Percentiles rank a stretch among this genome's conserved stretches.
These are phyloP conservation scores for Conops quadrifasciatus DNA, from an alignment of 2,888 invertebrate genomes.

Conservation along the genomic window DNA sequence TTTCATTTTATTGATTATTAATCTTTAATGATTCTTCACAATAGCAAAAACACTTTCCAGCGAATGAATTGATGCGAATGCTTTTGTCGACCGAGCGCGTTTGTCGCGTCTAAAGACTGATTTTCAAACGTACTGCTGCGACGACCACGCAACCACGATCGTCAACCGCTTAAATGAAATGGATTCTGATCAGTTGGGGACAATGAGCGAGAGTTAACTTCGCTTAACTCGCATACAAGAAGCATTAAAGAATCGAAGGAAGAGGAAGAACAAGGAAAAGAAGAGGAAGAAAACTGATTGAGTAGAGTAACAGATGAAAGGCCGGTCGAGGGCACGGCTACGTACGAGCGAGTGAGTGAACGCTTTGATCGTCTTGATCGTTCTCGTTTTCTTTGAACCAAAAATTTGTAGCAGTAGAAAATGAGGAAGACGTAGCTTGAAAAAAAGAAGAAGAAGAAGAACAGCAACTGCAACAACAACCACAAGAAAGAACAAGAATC, in stretches of 20 bases:
- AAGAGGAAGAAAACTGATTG: constrained; percentile 10
- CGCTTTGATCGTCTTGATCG: constrained; percentile 21
- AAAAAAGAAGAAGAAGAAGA: constrained; percentile 2
- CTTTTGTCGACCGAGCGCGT: too few species aligned
- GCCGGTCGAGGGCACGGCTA: constrained; percentile 1
- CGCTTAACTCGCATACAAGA: constrained; percentile 19
- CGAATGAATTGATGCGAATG: too few species aligned
- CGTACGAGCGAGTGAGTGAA: constrained; percentile 28
- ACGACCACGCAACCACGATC: constrained; percentile 42
- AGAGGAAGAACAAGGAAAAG: constrained; percentile 4
- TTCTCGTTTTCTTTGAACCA: neutral
- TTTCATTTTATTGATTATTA: too few species aligned
- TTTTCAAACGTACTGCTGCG: constrained; percentile 16
- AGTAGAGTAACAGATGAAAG: constrained; percentile 6
- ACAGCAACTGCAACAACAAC: too few species aligned
- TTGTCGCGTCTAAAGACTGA: too few species aligned
- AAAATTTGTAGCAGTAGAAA: neutral
- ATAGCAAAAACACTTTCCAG: too few species aligned
- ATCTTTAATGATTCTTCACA: too few species aligned
- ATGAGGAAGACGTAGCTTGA: neutral
- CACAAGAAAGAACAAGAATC: neutral
- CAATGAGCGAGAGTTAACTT: constrained; percentile 20
- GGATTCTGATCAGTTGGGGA: constrained; percentile 48
- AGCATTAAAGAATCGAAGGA: constrained; percentile 16
- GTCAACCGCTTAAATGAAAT: constrained; percentile 52